Evolutionary conservation across 2,113 vertebrate genomes (phyloP).

Genomic region (Tretioscincus oriximinensis): DNA sequence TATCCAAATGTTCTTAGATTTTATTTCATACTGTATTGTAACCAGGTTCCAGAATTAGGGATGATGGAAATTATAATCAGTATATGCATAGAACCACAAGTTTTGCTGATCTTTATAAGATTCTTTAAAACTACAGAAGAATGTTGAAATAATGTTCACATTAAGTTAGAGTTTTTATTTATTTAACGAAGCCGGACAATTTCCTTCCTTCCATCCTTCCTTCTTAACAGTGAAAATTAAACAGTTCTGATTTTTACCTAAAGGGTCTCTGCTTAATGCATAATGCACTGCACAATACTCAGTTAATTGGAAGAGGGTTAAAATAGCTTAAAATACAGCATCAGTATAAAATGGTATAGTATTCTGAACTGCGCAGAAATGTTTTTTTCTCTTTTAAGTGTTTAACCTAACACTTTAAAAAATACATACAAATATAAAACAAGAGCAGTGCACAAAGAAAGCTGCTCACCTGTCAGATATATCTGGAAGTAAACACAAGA

Average conservation of each 20-base stretch:
- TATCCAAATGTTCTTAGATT: neutral
- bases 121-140: neutral
- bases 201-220: neutral
- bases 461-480: conserved; percentile 9
- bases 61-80: neutral
- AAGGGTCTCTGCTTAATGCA: neutral
- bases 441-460: neutral
- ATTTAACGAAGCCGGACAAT: neutral
- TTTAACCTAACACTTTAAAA: conserved; percentile 2
- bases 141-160: neutral
- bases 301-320: neutral
- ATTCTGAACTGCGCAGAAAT: neutral
- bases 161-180: neutral
- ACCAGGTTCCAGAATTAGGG: neutral
- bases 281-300: neutral
- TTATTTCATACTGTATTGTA: neutral
- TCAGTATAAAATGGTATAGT: conserved; percentile 17
- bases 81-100: neutral
- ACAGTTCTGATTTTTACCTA: conserved; percentile 29
- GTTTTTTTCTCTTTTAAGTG: neutral
- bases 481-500: neutral
- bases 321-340: conserved; percentile 4
- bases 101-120: neutral
- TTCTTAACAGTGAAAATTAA: conserved; percentile 10
- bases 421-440: neutral